phyloP scores from a whole-genome alignment of 2,797 vertebrate genomes.

The Lindbergichthys nudifrons region DNA sequence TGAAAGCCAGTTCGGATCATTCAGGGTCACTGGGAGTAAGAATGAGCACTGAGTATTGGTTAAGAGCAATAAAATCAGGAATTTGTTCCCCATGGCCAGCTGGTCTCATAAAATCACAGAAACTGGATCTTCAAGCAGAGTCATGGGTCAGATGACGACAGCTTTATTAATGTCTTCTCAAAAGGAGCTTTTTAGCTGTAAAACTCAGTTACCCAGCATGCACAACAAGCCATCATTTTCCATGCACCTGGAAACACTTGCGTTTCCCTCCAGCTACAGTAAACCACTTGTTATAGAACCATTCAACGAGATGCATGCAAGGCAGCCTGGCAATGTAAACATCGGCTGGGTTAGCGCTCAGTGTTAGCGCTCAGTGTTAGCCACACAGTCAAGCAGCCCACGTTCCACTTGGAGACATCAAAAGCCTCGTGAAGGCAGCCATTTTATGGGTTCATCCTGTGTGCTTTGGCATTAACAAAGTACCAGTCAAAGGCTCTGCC shows the following conservation, averaged over 20 bases:
- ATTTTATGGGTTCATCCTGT: conserved; percentile 76
- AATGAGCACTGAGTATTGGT: neutral
- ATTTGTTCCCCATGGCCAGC: neutral
- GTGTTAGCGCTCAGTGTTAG: conserved; percentile 76
- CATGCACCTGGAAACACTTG: conserved; percentile 76
- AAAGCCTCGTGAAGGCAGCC: conserved; percentile 66
- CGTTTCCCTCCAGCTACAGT: conserved; percentile 42
- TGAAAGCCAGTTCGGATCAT: conserved; percentile 3
- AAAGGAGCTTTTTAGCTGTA: conserved; percentile 14
- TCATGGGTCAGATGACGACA: conserved; percentile 14
- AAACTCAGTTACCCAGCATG: conserved; percentile 74
- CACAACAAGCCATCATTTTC: conserved; percentile 64
- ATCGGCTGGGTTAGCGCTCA: conserved; percentile 64
- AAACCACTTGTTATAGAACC: conserved; percentile 63
- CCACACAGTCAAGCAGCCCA: conserved; percentile 75
- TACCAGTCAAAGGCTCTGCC: conserved; percentile 63
- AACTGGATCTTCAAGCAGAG: conserved; percentile 6
- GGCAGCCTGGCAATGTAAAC: conserved; percentile 66
- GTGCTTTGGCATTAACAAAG: conserved; percentile 73
- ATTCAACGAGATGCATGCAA: conserved; percentile 74
- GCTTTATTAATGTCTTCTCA: conserved; percentile 1
- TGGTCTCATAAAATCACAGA: conserved; percentile 17
- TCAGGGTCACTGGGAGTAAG: neutral
- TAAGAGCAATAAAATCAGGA: neutral
- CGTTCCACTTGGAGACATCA: conserved; percentile 73